Evolutionary conservation across 2,888 invertebrate genomes (phyloP).

Genomic region (Colletes collaris): DNA sequence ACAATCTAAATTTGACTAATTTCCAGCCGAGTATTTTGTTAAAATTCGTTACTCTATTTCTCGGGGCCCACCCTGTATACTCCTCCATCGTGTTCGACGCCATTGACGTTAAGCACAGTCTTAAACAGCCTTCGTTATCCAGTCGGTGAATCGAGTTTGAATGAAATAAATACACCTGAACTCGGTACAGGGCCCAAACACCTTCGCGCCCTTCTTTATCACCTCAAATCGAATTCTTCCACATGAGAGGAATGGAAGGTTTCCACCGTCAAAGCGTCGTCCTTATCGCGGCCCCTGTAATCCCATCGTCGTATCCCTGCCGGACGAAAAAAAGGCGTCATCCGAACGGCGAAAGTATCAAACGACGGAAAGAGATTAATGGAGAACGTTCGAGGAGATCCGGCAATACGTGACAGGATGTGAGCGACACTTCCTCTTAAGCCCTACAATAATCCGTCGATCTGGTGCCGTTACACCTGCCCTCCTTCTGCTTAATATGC

Average conservation of each 20-base stretch:
- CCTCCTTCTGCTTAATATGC: conserved; percentile 71
- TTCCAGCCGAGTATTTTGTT: too few species aligned
- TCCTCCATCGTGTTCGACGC: too few species aligned
- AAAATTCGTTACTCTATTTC: too few species aligned
- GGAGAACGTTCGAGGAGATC: conserved; percentile 40
- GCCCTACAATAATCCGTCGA: conserved; percentile 70
- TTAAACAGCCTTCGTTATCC: too few species aligned
- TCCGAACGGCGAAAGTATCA: conserved; percentile 20
- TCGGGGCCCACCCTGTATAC: too few species aligned
- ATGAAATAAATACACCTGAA: too few species aligned
- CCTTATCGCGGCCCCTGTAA: background rate
- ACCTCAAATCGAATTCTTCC: conserved; percentile 33
- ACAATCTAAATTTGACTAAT: too few species aligned
- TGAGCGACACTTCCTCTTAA: conserved; percentile 79
- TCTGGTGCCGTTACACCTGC: conserved; percentile 78
- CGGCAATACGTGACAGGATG: conserved; percentile 71
- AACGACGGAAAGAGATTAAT: conserved; percentile 54
- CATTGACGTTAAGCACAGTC: too few species aligned
- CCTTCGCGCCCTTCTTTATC: conserved; percentile 2
- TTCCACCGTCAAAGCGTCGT: background rate
- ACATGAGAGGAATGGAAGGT: conserved; percentile 21
- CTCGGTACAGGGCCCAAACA: background rate
- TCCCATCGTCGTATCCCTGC: background rate
- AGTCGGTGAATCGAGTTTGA: too few species aligned
- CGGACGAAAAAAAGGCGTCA: background rate